phyloP scores from a whole-genome alignment of 2,888 invertebrate species.

The Scaptomyza cyrtandrae region DNA sequence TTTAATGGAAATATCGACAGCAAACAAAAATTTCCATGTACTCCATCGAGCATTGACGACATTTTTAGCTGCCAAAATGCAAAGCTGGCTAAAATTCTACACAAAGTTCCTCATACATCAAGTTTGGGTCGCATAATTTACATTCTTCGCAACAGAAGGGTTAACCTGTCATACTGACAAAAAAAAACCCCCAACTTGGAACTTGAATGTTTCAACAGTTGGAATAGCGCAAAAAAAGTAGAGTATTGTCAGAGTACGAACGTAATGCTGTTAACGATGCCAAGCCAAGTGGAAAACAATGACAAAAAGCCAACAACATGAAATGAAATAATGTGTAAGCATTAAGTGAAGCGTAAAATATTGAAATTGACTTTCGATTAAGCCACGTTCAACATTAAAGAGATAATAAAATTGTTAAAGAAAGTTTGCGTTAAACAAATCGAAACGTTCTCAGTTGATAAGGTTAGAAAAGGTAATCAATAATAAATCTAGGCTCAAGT shows the following conservation, averaged over 20 bases:
- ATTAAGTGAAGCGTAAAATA: conserved; percentile 33
- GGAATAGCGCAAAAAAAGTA: neutral
- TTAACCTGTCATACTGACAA: neutral
- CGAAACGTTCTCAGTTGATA: neutral
- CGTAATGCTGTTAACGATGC: conserved; percentile 8
- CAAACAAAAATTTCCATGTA: neutral
- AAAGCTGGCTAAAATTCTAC: neutral
- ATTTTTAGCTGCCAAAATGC: neutral
- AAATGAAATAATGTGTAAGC: conserved; percentile 10
- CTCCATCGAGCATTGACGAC: no score
- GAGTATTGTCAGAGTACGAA: conserved; percentile 8
- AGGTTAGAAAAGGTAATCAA: no score
- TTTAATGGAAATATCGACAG: conserved; percentile 5
- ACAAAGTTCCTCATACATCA: neutral
- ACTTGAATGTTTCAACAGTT: no score
- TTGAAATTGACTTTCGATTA: conserved; percentile 35
- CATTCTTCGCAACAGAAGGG: conserved; percentile 10
- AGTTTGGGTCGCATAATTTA: conserved; percentile 14
- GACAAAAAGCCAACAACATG: conserved; percentile 18
- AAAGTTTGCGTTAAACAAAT: neutral
- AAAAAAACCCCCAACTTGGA: no score
- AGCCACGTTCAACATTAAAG: conserved; percentile 5
- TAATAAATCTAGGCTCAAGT: no score
- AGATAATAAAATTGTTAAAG: no score
- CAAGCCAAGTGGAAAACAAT: conserved; percentile 26